Evolutionary conservation across 2,797 vertebrate genomes (phyloP).

Genomic region (Glossophaga mutica): DNA sequence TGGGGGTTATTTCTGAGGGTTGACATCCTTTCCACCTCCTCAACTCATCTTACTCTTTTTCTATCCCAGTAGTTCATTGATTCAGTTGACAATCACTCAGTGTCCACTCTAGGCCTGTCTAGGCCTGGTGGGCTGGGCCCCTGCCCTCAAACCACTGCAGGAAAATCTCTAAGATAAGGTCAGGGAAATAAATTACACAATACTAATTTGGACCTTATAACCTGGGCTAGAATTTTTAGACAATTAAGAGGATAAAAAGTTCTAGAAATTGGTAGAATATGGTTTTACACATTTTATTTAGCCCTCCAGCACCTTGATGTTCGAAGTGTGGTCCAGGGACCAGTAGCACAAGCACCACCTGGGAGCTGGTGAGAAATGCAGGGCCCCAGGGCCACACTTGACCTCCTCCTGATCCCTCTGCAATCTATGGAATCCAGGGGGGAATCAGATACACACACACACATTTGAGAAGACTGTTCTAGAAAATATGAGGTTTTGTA

Average conservation of each 20-base stretch:
- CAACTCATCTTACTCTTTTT: neutral
- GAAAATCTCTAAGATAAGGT: neutral
- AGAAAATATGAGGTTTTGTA: too few species aligned
- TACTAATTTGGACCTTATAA: neutral
- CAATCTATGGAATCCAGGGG: neutral
- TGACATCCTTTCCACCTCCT: neutral
- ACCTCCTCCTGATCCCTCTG: neutral
- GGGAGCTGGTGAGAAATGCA: neutral
- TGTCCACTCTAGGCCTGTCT: neutral
- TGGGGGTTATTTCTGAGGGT: too few species aligned
- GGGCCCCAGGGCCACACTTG: rapidly evolving
- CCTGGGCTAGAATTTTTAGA: neutral
- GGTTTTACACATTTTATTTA: neutral
- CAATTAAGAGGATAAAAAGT: neutral
- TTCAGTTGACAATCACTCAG: neutral
- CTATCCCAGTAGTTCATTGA: too few species aligned
- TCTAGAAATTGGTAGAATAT: neutral
- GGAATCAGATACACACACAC: rapidly evolving
- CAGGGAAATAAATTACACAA: neutral
- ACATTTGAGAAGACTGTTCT: rapidly evolving
- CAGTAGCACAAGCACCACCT: neutral
- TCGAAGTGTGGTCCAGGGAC: neutral
- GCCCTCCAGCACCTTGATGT: neutral
- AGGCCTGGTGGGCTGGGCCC: neutral
- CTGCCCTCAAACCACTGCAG: neutral